Evolutionary conservation across 1,140 invertebrate genomes (phyloP).

Genomic region (Ectropis grisescens): DNA sequence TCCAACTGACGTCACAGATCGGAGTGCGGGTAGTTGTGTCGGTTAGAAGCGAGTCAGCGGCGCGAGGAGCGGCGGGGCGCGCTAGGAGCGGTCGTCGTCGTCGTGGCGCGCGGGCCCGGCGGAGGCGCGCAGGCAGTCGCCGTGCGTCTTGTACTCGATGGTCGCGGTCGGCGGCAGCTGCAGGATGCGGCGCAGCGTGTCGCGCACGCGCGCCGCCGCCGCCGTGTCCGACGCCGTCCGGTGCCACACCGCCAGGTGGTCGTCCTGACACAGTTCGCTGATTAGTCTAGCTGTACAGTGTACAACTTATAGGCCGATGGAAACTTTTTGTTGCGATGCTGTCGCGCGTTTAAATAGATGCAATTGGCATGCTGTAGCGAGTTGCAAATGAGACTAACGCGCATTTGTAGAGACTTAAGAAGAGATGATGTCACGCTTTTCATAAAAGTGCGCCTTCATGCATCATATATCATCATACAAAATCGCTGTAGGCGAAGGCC

Average conservation of each 20-base stretch:
- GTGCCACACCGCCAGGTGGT: slow-evolving; percentile 98
- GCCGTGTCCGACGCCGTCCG: slow-evolving; percentile 89
- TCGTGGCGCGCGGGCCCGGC: slow-evolving; percentile 90
- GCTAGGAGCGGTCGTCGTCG: slow-evolving; percentile 7
- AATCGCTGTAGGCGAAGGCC: no score
- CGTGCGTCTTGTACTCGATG: slow-evolving; percentile 93
- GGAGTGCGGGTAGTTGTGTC: background rate
- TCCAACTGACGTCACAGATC: no score
- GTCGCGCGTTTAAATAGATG: no score
- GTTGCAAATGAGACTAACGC: no score
- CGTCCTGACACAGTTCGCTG: slow-evolving; percentile 92
- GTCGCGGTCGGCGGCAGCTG: slow-evolving; percentile 93
- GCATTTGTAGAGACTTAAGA: no score
- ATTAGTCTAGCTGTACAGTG: no score
- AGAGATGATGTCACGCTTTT: no score
- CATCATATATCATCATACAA: no score
- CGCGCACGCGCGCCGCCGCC: slow-evolving; percentile 91
- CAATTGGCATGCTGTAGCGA: background rate
- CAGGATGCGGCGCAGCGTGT: slow-evolving; percentile 93
- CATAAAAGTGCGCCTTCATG: no score
- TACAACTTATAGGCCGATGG: background rate
- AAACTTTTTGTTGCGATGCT: background rate
- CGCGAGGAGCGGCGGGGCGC: background rate
- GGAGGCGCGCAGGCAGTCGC: slow-evolving; percentile 88
- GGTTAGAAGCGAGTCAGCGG: slow-evolving; percentile 1